Base-by-base conservation (phyloP, 2,888 invertebrate genomes). In the Gastrophysa polygoni region DNA sequence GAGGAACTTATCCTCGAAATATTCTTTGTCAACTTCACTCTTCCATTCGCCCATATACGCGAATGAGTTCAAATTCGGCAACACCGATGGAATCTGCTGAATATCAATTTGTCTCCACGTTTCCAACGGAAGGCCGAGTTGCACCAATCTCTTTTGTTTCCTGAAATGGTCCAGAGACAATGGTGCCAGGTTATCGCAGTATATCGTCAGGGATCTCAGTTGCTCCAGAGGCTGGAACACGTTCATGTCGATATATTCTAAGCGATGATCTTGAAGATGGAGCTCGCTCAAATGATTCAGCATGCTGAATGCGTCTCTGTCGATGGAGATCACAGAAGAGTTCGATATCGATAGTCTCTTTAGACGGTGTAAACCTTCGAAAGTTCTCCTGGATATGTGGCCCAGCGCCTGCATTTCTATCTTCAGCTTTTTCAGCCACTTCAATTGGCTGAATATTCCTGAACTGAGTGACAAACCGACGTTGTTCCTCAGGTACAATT, bases 121-220 rank as follows among this genome's bases (percentile, higher is more conserved):
- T 28, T 59, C 55, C 1, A 59, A 20, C 11, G 63, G 63, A 16
- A 63, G 32, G 1, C 63, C 63, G 7, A 63, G 56, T 48, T 59
- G 46, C 17, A 8, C 43, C 6, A 63, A 32, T 14, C 47, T 48
- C 18, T 21, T 63, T 21, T 63, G 63, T 10, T 59, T 52, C 6
- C 38, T 57, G 10, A 63, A 59, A 20, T 50, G 48, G 8, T 32
- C 46, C 34, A 63, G 29, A 10, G 63, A 43, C 29, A 63, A 14
- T 14, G 49, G 43, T 14, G 28, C 46, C 20, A 63, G 16, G 14
- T 55, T 63, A 0, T 48, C 14, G 8, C 63, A 56, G 18, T 63
- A 63, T 28, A 63, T 59, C 1, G 49, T 57, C 44, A 63, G 24
- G 1, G 63, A 52, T 3, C 44, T 63, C 20, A 63, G 48, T 20